Evolutionary conservation across 2,797 vertebrate genomes (phyloP).

Genomic region (Sarcophilus harrisii): DNA sequence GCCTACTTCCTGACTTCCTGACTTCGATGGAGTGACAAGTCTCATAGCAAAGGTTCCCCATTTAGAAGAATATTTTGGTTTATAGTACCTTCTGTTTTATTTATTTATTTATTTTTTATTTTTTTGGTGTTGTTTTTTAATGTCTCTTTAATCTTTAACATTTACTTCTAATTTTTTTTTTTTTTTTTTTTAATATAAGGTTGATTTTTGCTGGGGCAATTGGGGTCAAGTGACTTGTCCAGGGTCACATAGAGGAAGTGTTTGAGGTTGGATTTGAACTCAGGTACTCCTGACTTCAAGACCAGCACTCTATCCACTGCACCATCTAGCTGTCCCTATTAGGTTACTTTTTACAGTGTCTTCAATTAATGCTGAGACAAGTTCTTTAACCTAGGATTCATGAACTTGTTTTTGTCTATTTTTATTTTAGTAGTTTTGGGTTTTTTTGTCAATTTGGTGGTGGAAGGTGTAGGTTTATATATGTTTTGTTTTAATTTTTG

Average conservation of each 20-base stretch:
- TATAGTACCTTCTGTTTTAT: constrained; percentile 18
- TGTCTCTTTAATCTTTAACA: constrained; percentile 39
- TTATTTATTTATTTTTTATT: no score
- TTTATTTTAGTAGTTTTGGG: neutral
- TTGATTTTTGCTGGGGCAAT: neutral
- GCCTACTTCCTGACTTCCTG: constrained; percentile 35
- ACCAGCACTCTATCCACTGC: no score
- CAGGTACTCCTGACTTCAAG: no score
- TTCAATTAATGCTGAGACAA: constrained; percentile 37
- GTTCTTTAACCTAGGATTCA: neutral
- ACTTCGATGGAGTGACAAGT: neutral
- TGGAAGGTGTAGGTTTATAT: neutral
- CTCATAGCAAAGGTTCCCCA: neutral
- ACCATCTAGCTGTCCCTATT: neutral
- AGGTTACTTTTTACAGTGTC: constrained; percentile 39
- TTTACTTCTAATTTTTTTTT: neutral
- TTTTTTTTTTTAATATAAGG: constrained; percentile 24
- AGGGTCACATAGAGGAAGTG: no score
- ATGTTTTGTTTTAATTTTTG: neutral
- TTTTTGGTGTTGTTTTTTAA: constrained; percentile 3
- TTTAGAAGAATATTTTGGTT: constrained; percentile 47
- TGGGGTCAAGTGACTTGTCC: no score
- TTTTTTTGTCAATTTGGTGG: neutral
- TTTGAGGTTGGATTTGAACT: no score
- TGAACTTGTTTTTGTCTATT: neutral